Conservation (phyloP, 2,113 vertebrate genomes). For the Petrocephalus microphthalmus region DNA sequence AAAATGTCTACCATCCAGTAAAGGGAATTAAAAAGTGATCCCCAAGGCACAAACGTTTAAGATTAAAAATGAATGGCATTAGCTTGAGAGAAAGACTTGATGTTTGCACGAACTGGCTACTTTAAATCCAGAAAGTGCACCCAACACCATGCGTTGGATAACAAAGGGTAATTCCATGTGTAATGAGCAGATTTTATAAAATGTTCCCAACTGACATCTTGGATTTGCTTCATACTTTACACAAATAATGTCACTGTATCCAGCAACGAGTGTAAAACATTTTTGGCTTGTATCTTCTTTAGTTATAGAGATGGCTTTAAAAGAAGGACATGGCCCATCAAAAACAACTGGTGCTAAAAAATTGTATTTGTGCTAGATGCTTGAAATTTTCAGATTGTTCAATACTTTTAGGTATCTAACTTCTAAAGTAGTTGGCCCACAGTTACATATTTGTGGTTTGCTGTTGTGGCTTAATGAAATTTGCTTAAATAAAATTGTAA, state of each 20-base stretch:
- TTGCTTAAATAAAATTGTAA: too few relatives aligned
- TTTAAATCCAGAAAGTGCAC: conserved; percentile 1
- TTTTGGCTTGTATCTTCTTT: too few relatives aligned
- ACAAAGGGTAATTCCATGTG: neutral
- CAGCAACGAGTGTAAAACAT: neutral
- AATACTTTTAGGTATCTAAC: too few relatives aligned
- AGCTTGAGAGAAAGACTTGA: neutral
- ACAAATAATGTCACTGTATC: neutral
- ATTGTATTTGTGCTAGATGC: too few relatives aligned
- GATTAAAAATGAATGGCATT: neutral
- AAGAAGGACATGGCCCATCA: too few relatives aligned
- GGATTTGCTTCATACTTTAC: neutral
- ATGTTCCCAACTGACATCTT: neutral
- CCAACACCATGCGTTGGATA: neutral
- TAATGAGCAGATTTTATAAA: neutral
- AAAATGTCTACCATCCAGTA: neutral
- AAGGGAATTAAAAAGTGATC: neutral
- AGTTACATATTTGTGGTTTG: too few relatives aligned
- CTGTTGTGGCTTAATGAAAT: too few relatives aligned
- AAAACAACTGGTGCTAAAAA: too few relatives aligned
- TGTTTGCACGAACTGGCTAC: neutral
- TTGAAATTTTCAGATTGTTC: too few relatives aligned
- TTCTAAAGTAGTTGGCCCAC: too few relatives aligned
- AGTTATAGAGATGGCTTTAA: too few relatives aligned
- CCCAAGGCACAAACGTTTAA: neutral